Conservation (phyloP, 2,888 invertebrate genomes). For the Cylloceria caligata region DNA sequence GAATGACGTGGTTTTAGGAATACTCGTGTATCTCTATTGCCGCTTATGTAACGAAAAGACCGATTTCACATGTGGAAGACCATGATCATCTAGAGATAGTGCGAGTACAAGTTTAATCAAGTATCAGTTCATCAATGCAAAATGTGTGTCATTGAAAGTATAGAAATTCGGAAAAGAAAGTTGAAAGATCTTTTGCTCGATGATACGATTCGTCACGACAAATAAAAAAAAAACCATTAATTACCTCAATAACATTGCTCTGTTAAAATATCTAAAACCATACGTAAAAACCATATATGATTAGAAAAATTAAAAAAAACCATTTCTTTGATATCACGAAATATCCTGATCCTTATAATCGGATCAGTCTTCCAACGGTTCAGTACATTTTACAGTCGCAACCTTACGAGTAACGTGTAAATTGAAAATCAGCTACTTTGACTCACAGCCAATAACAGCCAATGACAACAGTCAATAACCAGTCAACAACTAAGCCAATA, state of each 20-base stretch:
- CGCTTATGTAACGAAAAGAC: conserved; percentile 13
- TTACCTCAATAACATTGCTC: not conserved
- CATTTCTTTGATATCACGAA: too few relatives aligned
- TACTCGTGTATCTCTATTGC: not conserved
- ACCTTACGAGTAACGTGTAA: too few relatives aligned
- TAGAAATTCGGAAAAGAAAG: not conserved
- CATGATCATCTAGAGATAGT: not conserved
- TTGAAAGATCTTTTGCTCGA: not conserved
- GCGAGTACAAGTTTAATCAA: not conserved
- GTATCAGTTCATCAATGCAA: not conserved
- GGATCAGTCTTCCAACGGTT: too few relatives aligned
- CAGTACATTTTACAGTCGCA: too few relatives aligned
- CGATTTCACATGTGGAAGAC: conserved; percentile 16
- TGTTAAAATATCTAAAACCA: too few relatives aligned
- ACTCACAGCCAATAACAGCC: too few relatives aligned
- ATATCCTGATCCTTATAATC: too few relatives aligned
- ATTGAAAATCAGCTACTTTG: too few relatives aligned
- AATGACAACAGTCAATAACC: too few relatives aligned
- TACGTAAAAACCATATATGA: too few relatives aligned
- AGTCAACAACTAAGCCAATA: too few relatives aligned
- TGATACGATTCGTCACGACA: not conserved
- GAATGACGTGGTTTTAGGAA: conserved; percentile 27
- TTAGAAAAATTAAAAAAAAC: too few relatives aligned
- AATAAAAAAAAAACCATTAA: not conserved
- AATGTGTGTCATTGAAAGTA: not conserved